These are phyloP conservation scores for Periphyllus acericola DNA, from an alignment of 2,888 invertebrate genomes.

Conservation along the genomic window DNA sequence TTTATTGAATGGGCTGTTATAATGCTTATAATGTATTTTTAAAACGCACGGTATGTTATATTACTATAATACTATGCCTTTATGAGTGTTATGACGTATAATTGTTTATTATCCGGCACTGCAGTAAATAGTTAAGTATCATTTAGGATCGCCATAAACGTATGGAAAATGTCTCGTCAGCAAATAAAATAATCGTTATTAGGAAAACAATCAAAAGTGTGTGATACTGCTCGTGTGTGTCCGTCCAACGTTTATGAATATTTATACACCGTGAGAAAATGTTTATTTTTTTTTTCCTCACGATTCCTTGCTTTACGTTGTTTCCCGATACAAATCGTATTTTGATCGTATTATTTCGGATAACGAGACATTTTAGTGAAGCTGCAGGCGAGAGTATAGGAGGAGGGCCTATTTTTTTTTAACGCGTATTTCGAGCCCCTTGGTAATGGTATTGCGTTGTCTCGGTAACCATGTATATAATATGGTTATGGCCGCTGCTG, in stretches of 20 bases:
- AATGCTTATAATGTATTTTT: background rate
- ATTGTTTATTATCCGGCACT: background rate
- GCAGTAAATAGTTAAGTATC: background rate
- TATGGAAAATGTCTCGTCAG: background rate
- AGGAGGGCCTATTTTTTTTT: background rate
- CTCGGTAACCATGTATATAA: background rate
- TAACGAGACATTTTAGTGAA: too few species aligned
- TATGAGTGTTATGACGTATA: background rate
- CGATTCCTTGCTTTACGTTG: too few species aligned
- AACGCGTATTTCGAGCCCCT: background rate
- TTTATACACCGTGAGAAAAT: background rate
- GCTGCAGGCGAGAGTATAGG: background rate
- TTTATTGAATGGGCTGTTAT: background rate
- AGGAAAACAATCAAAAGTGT: background rate
- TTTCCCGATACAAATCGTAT: too few species aligned
- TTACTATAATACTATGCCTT: too few species aligned
- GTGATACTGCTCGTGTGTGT: background rate
- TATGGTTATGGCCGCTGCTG: conserved; percentile 9
- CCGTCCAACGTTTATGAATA: background rate
- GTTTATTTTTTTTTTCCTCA: background rate
- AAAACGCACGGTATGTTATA: background rate
- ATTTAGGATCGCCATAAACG: background rate
- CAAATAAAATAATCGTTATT: background rate
- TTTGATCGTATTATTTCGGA: too few species aligned
- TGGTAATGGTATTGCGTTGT: background rate